Evolutionary conservation across 1,140 invertebrate species (phyloP), one percentile per base, ranked within the genome.

Genomic region (Druon quercuslanigerum): DNA sequence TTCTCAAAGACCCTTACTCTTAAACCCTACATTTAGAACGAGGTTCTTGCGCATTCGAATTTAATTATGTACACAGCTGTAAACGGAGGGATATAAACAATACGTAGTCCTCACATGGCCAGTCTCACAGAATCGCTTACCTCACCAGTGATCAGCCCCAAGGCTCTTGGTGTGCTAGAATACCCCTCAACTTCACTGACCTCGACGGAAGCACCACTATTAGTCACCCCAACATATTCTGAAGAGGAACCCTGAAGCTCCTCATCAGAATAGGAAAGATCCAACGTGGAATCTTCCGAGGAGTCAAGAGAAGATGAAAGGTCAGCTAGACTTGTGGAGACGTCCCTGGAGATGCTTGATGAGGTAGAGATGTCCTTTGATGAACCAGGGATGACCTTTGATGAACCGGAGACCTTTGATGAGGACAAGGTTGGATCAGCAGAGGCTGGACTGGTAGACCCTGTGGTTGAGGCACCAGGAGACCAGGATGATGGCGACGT

Each of bases 101-200:
- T 66, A 66, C 60, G 74, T 52, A 54, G 72, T 40, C 57, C 76
- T 82, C 78, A 87, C 84, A 84, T 85, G 19, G 83, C 83, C 72
- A 86, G 79, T 79, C 82, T 80, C 51, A 80, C 51, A 72, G 84
- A 80, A 74, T 84, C 78, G 72, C 72, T 80, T 75, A 78, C 50
- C 73, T 83, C 75, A 51, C 78, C 75, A 60, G 72, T 79, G 20
- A 78, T 75, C 20, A 83, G 52, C 76, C 82, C 81, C 78, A 85
- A 84, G 83, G 83, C 80, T 74, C 85, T 87, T 70, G 85, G 83
- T 54, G 82, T 79, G 54, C 81, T 85, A 66, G 82, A 83, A 72
- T 84, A 85, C 75, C 79, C 79, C 71, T 82, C 81, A 72, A 85
- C 83, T 79, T 86, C 85, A 52, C 84, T 87, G 74, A 84, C 82